Conservation (phyloP, 1,140 invertebrate genomes). For the Leptopilina clavipes region DNA sequence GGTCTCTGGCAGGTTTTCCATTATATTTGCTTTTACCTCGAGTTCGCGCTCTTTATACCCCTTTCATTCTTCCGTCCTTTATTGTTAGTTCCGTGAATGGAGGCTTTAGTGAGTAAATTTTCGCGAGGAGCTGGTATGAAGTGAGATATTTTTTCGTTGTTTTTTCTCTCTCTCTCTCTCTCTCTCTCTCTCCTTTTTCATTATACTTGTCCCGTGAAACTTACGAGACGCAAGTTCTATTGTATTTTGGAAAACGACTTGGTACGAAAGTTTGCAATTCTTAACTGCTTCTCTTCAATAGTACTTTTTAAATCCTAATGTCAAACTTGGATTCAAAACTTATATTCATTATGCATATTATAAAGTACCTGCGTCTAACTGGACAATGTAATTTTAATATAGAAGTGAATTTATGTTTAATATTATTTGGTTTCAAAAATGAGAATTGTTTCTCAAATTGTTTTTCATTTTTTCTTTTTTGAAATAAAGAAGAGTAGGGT, state of each 20-base stretch:
- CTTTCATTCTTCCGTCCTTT: constrained; percentile 25
- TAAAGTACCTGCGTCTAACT: neutral
- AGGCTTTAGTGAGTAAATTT: constrained; percentile 34
- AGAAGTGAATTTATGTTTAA: too few species aligned
- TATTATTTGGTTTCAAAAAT: too few species aligned
- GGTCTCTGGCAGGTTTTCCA: constrained; percentile 34
- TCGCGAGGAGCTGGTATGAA: constrained; percentile 27
- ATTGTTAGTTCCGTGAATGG: constrained; percentile 27
- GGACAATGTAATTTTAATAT: neutral
- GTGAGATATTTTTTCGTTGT: neutral
- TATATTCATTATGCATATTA: neutral
- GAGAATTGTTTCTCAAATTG: too few species aligned
- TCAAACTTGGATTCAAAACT: neutral
- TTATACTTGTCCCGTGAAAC: constrained; percentile 26
- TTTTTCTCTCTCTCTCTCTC: too few species aligned
- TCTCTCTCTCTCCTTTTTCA: constrained; percentile 7
- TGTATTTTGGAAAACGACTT: constrained; percentile 24
- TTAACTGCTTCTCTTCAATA: constrained; percentile 20
- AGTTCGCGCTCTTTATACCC: constrained; percentile 34
- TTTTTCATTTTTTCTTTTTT: too few species aligned
- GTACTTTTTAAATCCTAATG: constrained; percentile 6
- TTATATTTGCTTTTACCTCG: constrained; percentile 32
- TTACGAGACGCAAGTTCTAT: constrained; percentile 32
- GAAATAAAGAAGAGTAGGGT: too few species aligned
- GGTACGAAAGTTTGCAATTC: constrained; percentile 23